These are phyloP conservation scores for Solenopsis fugax DNA, from an alignment of 1,140 invertebrate species.

Conservation along the genomic window DNA sequence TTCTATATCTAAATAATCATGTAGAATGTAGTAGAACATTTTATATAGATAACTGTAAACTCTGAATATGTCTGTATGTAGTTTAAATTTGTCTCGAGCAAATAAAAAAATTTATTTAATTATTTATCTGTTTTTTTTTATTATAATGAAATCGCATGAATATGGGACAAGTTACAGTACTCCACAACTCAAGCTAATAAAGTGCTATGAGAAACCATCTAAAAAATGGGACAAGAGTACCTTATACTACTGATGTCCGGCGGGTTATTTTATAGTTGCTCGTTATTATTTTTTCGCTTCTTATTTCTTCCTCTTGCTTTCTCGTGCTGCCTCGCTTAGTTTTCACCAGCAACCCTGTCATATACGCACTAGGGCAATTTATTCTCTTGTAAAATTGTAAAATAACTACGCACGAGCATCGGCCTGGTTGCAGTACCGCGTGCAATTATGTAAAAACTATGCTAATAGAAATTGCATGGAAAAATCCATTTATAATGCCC, in stretches of 20 bases:
- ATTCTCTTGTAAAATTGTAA: slow-evolving; percentile 78
- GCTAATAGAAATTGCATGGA: slow-evolving; percentile 85
- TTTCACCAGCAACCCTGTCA: slow-evolving; percentile 4
- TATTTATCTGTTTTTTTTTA: neutral
- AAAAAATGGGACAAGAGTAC: neutral
- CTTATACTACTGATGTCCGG: neutral
- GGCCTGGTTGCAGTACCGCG: slow-evolving; percentile 74
- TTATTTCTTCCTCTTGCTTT: slow-evolving; percentile 31
- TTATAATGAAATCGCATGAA: neutral
- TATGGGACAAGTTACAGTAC: neutral
- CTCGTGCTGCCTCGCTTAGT: slow-evolving; percentile 2
- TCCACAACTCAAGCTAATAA: slow-evolving; percentile 2
- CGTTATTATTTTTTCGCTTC: slow-evolving; percentile 28
- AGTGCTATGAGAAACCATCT: neutral
- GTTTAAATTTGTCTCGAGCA: neutral
- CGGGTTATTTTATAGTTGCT: slow-evolving; percentile 25
- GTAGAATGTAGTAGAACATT: too few relatives aligned
- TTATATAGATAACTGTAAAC: too few relatives aligned
- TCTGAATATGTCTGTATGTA: neutral
- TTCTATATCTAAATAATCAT: too few relatives aligned
- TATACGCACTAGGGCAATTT: slow-evolving; percentile 59
- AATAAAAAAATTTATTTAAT: neutral
- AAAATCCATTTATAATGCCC: slow-evolving; percentile 81
- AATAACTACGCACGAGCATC: slow-evolving; percentile 74
- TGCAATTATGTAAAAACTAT: slow-evolving; percentile 85